Conservation (phyloP, 2,797 vertebrate species). For the Pseudomugil tenellus region DNA sequence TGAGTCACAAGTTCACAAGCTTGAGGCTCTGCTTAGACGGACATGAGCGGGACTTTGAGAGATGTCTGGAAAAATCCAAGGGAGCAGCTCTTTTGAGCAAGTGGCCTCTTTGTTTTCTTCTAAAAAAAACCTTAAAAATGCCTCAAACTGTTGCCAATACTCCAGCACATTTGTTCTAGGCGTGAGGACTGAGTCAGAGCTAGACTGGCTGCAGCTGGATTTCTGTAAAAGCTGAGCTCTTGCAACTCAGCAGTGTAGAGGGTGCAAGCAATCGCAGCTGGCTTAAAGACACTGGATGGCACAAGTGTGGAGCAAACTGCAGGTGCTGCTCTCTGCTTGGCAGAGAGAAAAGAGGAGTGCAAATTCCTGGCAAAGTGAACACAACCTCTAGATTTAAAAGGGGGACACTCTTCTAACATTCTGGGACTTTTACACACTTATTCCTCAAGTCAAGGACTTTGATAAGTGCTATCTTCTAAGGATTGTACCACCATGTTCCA, state of each 20-base stretch:
- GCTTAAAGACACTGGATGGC: conserved; percentile 79
- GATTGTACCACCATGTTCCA: conserved; percentile 71
- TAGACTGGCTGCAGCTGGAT: conserved; percentile 59
- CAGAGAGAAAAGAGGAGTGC: conserved; percentile 59
- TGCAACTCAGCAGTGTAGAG: conserved; percentile 60
- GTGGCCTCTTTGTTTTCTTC: conserved; percentile 61
- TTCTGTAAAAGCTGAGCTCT: conserved; percentile 51
- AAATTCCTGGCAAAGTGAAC: conserved; percentile 63
- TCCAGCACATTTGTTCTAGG: conserved; percentile 75
- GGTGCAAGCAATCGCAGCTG: conserved; percentile 69
- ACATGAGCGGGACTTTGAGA: conserved; percentile 72
- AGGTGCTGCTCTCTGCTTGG: conserved; percentile 73
- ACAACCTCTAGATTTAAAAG: conserved; percentile 60
- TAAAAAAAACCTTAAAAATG: conserved; percentile 75
- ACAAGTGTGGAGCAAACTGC: conserved; percentile 63
- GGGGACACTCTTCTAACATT: conserved; percentile 55
- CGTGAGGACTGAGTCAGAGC: conserved; percentile 69
- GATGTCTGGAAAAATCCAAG: conserved; percentile 55
- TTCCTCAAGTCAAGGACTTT: conserved; percentile 73
- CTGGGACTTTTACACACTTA: conserved; percentile 67
- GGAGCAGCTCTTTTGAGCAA: conserved; percentile 47
- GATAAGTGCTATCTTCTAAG: conserved; percentile 71
- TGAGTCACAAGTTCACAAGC: conserved; percentile 76
- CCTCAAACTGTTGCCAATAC: conserved; percentile 78
- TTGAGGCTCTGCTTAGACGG: conserved; percentile 75